Percentiles rank a stretch among this genome's conserved stretches.
Conservation (phyloP, 2,888 invertebrate genomes). For the Himalopsyche japonica region DNA sequence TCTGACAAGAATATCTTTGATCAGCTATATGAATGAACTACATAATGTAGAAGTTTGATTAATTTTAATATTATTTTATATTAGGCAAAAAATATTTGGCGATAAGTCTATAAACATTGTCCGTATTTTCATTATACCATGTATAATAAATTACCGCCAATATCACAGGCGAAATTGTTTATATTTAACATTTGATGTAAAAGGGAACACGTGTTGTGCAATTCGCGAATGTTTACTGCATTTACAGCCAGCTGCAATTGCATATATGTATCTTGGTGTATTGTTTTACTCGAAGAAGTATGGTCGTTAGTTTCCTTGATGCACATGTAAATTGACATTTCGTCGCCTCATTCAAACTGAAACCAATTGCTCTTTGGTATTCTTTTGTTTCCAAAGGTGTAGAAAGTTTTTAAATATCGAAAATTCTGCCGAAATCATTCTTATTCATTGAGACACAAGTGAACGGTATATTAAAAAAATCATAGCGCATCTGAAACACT, state of each 20-base stretch:
- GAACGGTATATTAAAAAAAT: no score
- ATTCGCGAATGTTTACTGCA: neutral
- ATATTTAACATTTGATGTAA: neutral
- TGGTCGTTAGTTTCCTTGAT: neutral
- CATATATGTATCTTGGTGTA: neutral
- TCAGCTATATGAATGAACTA: no score
- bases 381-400: neutral
- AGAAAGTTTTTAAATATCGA: neutral
- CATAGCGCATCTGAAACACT: no score
- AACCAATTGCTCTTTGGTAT: neutral
- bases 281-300: neutral
- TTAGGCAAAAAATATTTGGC: no score
- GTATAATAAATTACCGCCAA: neutral
- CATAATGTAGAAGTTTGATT: no score
- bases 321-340: slow-evolving; percentile 1
- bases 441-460: no score
- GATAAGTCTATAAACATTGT: neutral
- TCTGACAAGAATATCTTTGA: no score
- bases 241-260: neutral
- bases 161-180: neutral
- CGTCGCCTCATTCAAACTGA: neutral
- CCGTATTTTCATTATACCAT: neutral
- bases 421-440: no score
- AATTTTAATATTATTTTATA: no score
- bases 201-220: neutral